phyloP scores from a whole-genome alignment of 2,888 invertebrate species.

The Nysson spinosus region DNA sequence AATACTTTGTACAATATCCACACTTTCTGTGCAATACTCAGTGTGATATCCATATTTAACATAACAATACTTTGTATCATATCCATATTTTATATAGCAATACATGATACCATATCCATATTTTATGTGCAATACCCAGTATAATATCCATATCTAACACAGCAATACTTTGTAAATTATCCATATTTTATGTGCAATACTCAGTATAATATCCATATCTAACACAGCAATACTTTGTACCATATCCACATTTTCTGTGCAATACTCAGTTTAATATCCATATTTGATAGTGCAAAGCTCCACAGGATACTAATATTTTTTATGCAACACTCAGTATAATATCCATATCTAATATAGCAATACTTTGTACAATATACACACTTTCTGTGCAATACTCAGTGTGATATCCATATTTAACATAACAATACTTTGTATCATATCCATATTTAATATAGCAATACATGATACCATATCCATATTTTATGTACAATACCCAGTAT shows the following conservation, averaged over 20 bases:
- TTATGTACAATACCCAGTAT: not conserved
- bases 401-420: not conserved
- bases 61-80: not conserved
- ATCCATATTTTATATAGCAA: not conserved
- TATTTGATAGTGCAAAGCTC: not conserved
- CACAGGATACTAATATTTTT: no score
- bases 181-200: not conserved
- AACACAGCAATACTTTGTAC: not conserved
- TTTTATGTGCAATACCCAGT: not conserved
- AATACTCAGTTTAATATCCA: not conserved
- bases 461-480: not conserved
- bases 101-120: no score
- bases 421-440: not conserved
- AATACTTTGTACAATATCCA: not conserved
- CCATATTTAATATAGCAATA: not conserved
- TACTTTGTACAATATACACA: not conserved
- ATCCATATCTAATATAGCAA: not conserved
- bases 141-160: not conserved
- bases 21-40: not conserved
- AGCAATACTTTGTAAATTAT: not conserved
- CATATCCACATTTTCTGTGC: not conserved
- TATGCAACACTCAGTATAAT: not conserved
- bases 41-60: not conserved
- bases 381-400: not conserved
- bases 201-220: not conserved